Conservation (phyloP, 2,797 vertebrate genomes). For the Gymnothorax javanicus region DNA sequence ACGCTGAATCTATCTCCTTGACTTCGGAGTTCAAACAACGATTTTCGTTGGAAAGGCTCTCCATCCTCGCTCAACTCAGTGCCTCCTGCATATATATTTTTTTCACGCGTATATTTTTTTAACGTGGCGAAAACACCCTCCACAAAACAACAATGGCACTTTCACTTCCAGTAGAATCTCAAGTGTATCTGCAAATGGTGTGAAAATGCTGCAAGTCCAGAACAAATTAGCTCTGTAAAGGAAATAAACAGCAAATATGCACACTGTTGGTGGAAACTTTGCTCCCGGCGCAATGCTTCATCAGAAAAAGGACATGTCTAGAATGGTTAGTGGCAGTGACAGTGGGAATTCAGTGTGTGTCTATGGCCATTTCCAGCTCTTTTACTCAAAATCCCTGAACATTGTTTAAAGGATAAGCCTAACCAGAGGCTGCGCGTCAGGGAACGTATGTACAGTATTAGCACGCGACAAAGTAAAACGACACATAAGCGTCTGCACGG, state of each 20-base stretch:
- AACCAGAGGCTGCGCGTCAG: constrained; percentile 67
- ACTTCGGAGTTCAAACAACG: neutral
- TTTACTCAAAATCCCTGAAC: constrained; percentile 51
- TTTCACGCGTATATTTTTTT: neutral
- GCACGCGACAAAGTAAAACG: constrained; percentile 51
- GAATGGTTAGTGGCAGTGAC: constrained; percentile 70
- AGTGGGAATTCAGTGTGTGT: constrained; percentile 54
- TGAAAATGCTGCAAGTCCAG: constrained; percentile 66
- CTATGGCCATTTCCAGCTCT: constrained; percentile 49
- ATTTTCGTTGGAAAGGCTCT: neutral
- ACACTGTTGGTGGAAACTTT: constrained; percentile 63
- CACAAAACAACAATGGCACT: constrained; percentile 50
- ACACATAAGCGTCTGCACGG: neutral
- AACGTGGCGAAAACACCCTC: constrained; percentile 55
- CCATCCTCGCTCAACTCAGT: neutral
- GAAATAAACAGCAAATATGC: constrained; percentile 48
- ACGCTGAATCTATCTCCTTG: neutral
- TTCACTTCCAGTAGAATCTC: constrained; percentile 65
- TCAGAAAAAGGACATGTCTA: constrained; percentile 70
- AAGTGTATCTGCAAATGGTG: constrained; percentile 72
- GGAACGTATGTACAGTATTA: constrained; percentile 37
- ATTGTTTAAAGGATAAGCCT: constrained; percentile 69
- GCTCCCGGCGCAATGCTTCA: constrained; percentile 72
- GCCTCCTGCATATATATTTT: neutral
- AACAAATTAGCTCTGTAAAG: constrained; percentile 69